These are phyloP conservation scores for Heliothis peltigera DNA, from an alignment of 2,888 invertebrate genomes.

Conservation along the genomic window DNA sequence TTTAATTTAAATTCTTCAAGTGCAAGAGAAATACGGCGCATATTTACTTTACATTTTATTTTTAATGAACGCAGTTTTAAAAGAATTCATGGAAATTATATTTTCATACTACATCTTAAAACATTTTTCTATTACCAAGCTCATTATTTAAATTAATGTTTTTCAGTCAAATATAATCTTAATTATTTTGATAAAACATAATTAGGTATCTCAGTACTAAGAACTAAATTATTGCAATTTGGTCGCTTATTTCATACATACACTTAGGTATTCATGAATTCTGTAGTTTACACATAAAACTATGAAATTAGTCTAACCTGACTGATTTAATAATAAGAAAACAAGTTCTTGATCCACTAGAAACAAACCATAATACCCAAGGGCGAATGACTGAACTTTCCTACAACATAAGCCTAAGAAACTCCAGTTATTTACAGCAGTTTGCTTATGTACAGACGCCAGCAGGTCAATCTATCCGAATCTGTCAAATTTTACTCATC, in stretches of 20 bases:
- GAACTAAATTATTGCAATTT: too few relatives aligned
- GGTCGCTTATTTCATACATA: too few relatives aligned
- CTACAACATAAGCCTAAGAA: slow-evolving; percentile 1
- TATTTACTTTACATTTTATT: slow-evolving; percentile 28
- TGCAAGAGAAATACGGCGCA: slow-evolving; percentile 12
- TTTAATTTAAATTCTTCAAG: slow-evolving; percentile 43
- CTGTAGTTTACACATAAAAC: neutral
- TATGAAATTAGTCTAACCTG: neutral
- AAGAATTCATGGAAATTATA: slow-evolving; percentile 17
- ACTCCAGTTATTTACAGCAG: neutral
- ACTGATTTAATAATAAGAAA: slow-evolving; percentile 2
- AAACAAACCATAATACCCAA: neutral
- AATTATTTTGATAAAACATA: neutral
- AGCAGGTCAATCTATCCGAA: too few relatives aligned
- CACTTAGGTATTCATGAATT: neutral
- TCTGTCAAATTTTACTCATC: too few relatives aligned
- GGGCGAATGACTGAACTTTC: neutral
- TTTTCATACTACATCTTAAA: neutral
- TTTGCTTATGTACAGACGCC: too few relatives aligned
- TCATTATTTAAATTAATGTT: neutral
- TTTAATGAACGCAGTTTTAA: slow-evolving; percentile 39
- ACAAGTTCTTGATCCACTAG: neutral
- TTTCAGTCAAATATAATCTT: neutral
- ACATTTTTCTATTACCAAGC: slow-evolving; percentile 9
- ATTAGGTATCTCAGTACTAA: too few relatives aligned